phyloP scores from a whole-genome alignment of 2,113 vertebrate species.

The Recurvirostra avosetta region DNA sequence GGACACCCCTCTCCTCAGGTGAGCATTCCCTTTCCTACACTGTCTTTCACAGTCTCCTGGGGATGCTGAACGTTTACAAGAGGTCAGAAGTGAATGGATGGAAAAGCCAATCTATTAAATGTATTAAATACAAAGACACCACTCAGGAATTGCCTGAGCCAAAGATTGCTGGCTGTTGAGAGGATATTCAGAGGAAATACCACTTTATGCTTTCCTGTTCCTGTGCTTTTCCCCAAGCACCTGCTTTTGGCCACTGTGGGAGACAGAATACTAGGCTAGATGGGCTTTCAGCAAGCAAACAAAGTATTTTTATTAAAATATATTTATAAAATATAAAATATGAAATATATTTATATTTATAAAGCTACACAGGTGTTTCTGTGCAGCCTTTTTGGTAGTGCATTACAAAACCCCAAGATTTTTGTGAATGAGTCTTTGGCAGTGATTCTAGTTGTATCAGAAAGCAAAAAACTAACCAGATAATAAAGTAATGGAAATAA shows the following conservation, averaged over 20 bases:
- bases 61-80: background rate
- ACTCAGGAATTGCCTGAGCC: background rate
- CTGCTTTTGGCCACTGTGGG: background rate
- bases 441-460: background rate
- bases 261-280: background rate
- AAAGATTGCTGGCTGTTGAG: background rate
- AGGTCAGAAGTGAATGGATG: background rate
- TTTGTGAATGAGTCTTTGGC: background rate
- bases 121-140: background rate
- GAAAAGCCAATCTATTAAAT: background rate
- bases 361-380: background rate
- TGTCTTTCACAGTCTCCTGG: background rate
- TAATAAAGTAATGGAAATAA: background rate
- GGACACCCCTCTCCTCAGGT: background rate
- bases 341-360: background rate
- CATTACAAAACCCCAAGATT: background rate
- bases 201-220: background rate
- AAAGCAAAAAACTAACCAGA: background rate
- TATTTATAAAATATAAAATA: background rate
- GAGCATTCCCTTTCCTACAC: background rate
- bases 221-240: background rate
- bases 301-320: background rate
- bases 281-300: background rate
- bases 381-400: background rate
- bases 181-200: background rate